Evolutionary conservation across 2,888 invertebrate genomes (phyloP).

Genomic region (Leptinotarsa haldemani): DNA sequence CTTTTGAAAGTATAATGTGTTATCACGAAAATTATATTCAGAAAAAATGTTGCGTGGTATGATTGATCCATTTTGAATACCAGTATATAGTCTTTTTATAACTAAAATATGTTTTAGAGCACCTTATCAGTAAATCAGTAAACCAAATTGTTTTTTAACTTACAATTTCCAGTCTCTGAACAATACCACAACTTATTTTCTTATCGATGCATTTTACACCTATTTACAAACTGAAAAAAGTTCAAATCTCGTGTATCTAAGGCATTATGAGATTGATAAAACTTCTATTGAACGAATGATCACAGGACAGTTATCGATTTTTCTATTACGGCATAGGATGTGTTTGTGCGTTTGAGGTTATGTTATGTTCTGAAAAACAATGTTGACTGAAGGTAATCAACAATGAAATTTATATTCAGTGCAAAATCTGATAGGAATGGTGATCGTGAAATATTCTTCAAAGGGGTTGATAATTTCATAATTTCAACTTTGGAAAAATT

Average conservation of each 20-base stretch:
- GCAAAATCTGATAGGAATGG: background rate
- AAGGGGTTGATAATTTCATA: background rate
- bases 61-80: too few relatives aligned
- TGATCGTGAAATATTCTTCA: background rate
- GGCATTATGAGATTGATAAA: background rate
- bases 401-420: background rate
- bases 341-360: constrained; percentile 12
- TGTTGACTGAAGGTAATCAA: background rate
- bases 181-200: too few relatives aligned
- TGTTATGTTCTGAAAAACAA: background rate
- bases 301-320: background rate
- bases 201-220: too few relatives aligned
- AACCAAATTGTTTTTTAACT: too few relatives aligned
- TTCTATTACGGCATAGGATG: background rate
- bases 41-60: too few relatives aligned
- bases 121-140: too few relatives aligned
- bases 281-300: background rate
- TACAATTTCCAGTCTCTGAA: too few relatives aligned
- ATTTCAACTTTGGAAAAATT: too few relatives aligned
- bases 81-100: too few relatives aligned
- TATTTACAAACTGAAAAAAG: background rate
- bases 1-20: too few relatives aligned
- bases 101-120: too few relatives aligned
- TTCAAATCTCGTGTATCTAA: background rate
- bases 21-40: too few relatives aligned